A percentile compares a stretch with the other conserved stretches of the same genome.
These are phyloP conservation scores for Bedellia somnulentella DNA, from an alignment of 2,888 invertebrate species.

Conservation along the genomic window DNA sequence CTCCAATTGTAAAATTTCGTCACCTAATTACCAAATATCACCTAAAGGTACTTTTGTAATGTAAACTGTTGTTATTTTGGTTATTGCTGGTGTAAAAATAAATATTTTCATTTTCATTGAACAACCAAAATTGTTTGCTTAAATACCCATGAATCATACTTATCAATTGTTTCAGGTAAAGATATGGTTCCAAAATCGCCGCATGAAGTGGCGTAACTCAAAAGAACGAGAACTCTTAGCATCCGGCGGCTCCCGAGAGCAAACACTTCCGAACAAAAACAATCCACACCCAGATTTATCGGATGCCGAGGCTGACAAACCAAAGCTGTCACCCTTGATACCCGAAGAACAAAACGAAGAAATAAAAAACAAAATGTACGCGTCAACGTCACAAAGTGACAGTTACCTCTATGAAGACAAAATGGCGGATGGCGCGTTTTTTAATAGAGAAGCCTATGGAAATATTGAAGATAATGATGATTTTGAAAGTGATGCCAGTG, in stretches of 20 bases:
- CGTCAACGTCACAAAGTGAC: conserved; percentile 28
- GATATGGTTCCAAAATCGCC: conserved; percentile 91
- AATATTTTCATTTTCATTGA: too few relatives aligned
- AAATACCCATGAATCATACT: too few relatives aligned
- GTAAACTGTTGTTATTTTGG: too few relatives aligned
- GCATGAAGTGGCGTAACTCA: conserved; percentile 99
- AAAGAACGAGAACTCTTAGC: conserved; percentile 94
- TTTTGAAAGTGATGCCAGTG: conserved; percentile 61
- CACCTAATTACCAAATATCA: too few relatives aligned
- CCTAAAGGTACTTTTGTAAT: too few relatives aligned
- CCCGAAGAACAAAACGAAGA: conserved; percentile 31
- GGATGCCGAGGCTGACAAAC: conserved; percentile 83
- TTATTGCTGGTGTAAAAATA: too few relatives aligned
- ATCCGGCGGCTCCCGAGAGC: conserved; percentile 90
- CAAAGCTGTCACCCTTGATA: conserved; percentile 66
- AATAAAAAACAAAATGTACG: conserved; percentile 29
- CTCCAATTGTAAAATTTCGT: too few relatives aligned
- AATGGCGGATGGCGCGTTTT: conserved; percentile 24
- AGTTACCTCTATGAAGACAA: conserved; percentile 36
- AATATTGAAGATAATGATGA: conserved; percentile 39
- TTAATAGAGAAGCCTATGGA: conserved; percentile 30
- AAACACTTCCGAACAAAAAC: conserved; percentile 94
- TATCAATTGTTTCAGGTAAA: conserved; percentile 50
- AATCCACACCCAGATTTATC: conserved; percentile 94
- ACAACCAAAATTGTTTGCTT: too few relatives aligned